Percentiles rank a stretch among this genome's conserved stretches.
Evolutionary conservation across 2,113 vertebrate species (phyloP).

Genomic region (Enhydra lutris): DNA sequence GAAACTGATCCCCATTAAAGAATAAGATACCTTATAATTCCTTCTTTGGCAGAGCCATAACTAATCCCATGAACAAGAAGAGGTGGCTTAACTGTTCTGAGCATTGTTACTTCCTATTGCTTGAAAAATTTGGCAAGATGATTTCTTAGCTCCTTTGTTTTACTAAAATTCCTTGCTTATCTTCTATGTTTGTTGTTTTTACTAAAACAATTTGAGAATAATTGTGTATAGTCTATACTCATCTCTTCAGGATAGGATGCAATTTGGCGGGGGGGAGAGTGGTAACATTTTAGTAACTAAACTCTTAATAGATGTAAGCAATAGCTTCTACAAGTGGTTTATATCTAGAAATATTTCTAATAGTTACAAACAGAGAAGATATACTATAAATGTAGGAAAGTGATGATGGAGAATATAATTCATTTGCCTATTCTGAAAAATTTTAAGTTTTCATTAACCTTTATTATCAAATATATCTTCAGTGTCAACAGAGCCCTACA

Average conservation of each 20-base stretch:
- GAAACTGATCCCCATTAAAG: not conserved
- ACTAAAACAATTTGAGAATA: not conserved
- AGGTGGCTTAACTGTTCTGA: not conserved
- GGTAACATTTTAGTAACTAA: not conserved
- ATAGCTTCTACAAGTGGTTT: not conserved
- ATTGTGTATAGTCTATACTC: not conserved
- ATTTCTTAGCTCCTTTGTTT: not conserved
- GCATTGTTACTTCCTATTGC: not conserved
- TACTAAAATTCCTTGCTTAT: not conserved
- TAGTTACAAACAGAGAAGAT: not conserved
- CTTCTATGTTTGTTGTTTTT: not conserved
- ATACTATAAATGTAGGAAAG: not conserved
- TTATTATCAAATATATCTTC: not conserved
- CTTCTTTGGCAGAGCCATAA: not conserved
- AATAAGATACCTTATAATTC: not conserved
- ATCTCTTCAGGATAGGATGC: not conserved
- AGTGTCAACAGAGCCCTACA: not conserved
- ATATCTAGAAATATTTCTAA: not conserved
- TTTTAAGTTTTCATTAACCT: not conserved
- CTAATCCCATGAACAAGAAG: not conserved
- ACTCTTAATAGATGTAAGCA: not conserved
- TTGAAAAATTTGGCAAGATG: not conserved
- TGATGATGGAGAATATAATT: not conserved
- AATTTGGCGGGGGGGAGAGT: fast-evolving
- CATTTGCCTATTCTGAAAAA: not conserved